phyloP scores from a whole-genome alignment of 2,888 invertebrate species.

The Drosophila seclusa region DNA sequence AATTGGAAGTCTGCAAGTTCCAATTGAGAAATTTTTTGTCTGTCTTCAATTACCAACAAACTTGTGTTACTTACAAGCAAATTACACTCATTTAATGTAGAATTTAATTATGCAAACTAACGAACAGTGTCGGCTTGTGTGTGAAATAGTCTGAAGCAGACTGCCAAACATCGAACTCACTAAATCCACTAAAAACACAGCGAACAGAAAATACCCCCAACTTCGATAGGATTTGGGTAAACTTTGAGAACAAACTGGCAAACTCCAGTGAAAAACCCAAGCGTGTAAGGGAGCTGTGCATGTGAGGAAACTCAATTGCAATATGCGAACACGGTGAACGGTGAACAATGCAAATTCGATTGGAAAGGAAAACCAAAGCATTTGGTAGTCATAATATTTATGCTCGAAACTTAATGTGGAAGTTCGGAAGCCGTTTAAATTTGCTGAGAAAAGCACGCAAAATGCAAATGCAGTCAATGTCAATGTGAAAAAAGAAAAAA shows the following conservation, averaged over 20 bases:
- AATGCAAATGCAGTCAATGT: conserved; percentile 50
- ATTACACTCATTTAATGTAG: conserved; percentile 46
- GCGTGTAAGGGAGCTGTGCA: conserved; percentile 24
- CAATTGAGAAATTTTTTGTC: conserved; percentile 21
- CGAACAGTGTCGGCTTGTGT: conserved; percentile 28
- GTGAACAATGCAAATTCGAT: conserved; percentile 65
- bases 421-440: conserved; percentile 50
- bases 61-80: conserved; percentile 14
- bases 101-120: conserved; percentile 63
- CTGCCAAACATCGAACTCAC: conserved; percentile 17
- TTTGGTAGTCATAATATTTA: conserved; percentile 54
- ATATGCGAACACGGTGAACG: conserved; percentile 33
- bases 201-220: conserved; percentile 37
- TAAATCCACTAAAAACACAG: background rate
- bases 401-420: conserved; percentile 43
- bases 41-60: conserved; percentile 42
- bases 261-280: conserved; percentile 21
- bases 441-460: conserved; percentile 12
- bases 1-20: conserved; percentile 9
- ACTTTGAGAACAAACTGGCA: conserved; percentile 45
- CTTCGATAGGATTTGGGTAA: conserved; percentile 44
- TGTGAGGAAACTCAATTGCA: conserved; percentile 35
- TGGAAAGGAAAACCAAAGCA: conserved; percentile 43
- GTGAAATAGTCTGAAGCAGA: conserved; percentile 20
- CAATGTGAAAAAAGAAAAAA: conserved; percentile 9